These are phyloP conservation scores for Montifringilla adamsi DNA, from an alignment of 2,113 vertebrate genomes.

Conservation along the genomic window DNA sequence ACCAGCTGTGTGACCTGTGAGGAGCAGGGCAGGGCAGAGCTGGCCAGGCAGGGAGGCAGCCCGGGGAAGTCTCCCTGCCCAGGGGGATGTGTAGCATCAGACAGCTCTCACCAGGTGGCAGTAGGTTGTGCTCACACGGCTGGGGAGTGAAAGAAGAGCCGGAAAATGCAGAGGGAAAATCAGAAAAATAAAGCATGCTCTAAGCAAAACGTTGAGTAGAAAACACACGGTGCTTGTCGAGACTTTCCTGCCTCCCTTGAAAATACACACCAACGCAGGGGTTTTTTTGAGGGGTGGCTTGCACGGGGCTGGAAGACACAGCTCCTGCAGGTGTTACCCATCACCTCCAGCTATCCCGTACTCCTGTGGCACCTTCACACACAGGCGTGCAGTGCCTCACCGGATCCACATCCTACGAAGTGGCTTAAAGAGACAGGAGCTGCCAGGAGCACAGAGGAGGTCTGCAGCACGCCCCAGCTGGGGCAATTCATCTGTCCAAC, in stretches of 20 bases:
- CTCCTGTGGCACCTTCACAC: not conserved
- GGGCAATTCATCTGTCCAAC: accelerated
- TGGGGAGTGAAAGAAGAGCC: not conserved
- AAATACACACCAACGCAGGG: not conserved
- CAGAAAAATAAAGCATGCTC: not conserved
- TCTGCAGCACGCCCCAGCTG: not conserved
- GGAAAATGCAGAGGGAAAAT: not conserved
- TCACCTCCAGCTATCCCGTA: not conserved
- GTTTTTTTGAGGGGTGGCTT: accelerated
- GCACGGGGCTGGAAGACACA: not conserved
- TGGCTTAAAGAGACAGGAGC: accelerated
- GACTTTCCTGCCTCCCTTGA: not conserved
- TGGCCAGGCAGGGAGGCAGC: accelerated
- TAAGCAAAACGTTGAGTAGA: not conserved
- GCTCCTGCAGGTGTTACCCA: not conserved
- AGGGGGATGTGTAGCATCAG: not conserved
- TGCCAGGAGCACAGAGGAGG: not conserved
- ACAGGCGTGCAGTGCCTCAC: accelerated
- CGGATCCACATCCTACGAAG: accelerated
- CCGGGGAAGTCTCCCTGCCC: not conserved
- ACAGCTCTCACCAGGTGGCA: not conserved
- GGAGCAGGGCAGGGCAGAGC: not conserved
- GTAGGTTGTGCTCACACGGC: not conserved
- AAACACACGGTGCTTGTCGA: not conserved
- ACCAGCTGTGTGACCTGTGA: accelerated